Conservation (phyloP, 2,888 invertebrate species). For the Megamerina dolium region DNA sequence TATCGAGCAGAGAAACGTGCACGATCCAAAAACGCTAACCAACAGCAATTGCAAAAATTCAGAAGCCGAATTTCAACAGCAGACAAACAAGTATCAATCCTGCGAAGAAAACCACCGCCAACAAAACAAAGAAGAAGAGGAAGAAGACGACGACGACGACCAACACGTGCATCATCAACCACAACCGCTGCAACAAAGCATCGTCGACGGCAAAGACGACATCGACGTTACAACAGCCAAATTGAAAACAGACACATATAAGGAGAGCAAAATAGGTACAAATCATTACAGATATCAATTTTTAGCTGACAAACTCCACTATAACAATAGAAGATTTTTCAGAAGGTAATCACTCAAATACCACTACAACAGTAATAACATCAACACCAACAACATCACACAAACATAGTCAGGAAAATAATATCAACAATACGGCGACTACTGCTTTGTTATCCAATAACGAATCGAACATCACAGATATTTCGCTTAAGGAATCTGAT, state of each 20-base stretch:
- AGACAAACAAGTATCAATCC: slow-evolving; percentile 26
- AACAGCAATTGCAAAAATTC: slow-evolving; percentile 8
- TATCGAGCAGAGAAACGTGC: slow-evolving; percentile 26
- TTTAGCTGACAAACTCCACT: too few species aligned
- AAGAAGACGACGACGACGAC: slow-evolving; percentile 16
- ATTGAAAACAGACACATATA: neutral
- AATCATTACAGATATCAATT: too few species aligned
- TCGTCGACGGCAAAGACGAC: slow-evolving; percentile 14
- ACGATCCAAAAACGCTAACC: slow-evolving; percentile 16
- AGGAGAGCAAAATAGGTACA: too few species aligned
- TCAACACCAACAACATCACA: slow-evolving; percentile 30
- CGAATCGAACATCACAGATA: slow-evolving; percentile 5
- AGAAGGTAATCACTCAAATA: too few species aligned
- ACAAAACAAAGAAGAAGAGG: slow-evolving; percentile 4
- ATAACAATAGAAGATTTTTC: too few species aligned
- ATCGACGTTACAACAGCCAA: slow-evolving; percentile 10
- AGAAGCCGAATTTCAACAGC: slow-evolving; percentile 10
- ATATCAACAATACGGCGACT: slow-evolving; percentile 10
- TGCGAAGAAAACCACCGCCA: slow-evolving; percentile 18
- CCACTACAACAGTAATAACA: too few species aligned
- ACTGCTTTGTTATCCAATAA: too few species aligned
- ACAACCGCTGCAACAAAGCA: slow-evolving; percentile 2
- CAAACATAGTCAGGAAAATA: slow-evolving; percentile 11
- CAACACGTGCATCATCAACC: slow-evolving; percentile 5
- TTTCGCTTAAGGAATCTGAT: slow-evolving; percentile 1